Conservation (phyloP, 2,888 invertebrate species). For the Flexamia atlantica region DNA sequence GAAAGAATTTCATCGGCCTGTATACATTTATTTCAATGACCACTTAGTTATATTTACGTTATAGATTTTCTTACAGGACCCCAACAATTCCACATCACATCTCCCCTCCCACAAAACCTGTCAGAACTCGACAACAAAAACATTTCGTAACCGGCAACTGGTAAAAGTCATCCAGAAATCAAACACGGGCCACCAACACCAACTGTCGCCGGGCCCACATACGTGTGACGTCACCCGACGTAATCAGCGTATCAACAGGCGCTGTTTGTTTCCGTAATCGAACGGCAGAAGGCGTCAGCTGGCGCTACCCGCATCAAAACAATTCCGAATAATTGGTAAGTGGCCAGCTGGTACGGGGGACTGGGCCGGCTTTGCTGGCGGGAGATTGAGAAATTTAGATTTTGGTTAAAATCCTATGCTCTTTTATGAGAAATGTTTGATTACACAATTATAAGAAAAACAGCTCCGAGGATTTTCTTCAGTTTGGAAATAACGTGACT, state of each 20-base stretch:
- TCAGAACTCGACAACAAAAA: neutral
- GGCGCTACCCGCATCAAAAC: constrained; percentile 60
- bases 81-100: neutral
- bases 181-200: neutral
- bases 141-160: neutral
- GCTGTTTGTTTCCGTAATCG: constrained; percentile 39
- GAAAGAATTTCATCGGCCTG: too few species aligned
- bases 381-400: too few species aligned
- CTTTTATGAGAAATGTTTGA: too few species aligned
- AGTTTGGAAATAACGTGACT: too few species aligned
- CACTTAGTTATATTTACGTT: too few species aligned
- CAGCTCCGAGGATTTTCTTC: too few species aligned
- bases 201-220: constrained; percentile 9
- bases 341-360: constrained; percentile 36
- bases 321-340: constrained; percentile 64
- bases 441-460: too few species aligned
- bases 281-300: constrained; percentile 46
- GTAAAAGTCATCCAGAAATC: neutral
- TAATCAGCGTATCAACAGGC: constrained; percentile 45
- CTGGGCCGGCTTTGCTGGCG: neutral
- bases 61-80: too few species aligned
- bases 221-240: constrained; percentile 18
- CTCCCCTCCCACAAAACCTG: neutral
- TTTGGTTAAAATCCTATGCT: too few species aligned
- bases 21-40: too few species aligned